Evolutionary conservation across 2,113 vertebrate species (phyloP).

Genomic region (Neolamprologus falcicula): DNA sequence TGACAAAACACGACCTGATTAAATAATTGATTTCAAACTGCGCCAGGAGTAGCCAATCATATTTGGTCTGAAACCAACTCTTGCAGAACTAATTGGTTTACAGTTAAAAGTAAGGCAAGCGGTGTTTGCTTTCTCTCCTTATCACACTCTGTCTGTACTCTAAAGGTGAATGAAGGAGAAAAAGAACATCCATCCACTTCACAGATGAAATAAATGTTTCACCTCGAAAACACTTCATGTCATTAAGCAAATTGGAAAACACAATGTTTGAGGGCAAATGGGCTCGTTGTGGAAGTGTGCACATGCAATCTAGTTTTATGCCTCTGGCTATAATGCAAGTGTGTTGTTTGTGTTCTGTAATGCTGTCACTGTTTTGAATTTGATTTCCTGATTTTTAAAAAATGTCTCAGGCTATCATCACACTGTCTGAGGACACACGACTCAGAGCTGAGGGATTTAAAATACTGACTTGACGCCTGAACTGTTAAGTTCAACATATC

Average conservation of each 20-base stretch:
- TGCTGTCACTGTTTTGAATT: neutral
- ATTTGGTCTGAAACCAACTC: neutral
- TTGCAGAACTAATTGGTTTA: conserved; percentile 35
- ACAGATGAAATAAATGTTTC: neutral
- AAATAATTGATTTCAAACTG: neutral
- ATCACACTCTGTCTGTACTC: neutral
- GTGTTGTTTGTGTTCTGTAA: neutral
- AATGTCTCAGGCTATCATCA: neutral
- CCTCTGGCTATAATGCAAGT: neutral
- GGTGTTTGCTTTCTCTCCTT: neutral
- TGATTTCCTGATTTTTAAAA: neutral
- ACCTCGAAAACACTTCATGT: neutral
- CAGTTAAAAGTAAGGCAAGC: neutral
- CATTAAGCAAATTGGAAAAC: neutral
- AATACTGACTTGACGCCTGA: neutral
- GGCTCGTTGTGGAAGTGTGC: neutral
- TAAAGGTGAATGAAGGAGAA: conserved; percentile 20
- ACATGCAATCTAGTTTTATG: neutral
- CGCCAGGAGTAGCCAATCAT: neutral
- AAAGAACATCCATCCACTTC: neutral
- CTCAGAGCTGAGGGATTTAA: neutral
- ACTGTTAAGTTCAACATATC: neutral
- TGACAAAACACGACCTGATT: neutral
- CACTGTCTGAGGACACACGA: neutral
- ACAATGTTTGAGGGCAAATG: neutral